These are phyloP conservation scores for Galerucella pusilla DNA, from an alignment of 2,888 invertebrate species.

Conservation along the genomic window DNA sequence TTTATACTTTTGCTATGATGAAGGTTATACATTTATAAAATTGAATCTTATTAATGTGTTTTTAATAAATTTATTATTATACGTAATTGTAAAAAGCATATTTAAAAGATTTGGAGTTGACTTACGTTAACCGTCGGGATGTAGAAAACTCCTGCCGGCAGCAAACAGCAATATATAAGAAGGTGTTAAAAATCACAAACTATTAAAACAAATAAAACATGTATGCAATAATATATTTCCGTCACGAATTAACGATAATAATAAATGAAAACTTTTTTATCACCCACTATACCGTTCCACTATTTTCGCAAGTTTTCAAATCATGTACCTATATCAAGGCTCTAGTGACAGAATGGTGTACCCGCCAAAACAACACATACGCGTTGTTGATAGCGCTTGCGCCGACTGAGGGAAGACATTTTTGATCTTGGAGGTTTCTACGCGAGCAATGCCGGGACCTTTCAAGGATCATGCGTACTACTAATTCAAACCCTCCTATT, in stretches of 20 bases:
- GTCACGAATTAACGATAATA: slow-evolving; percentile 3
- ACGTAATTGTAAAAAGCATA: too few species aligned
- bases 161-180: slow-evolving; percentile 6
- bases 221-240: not conserved
- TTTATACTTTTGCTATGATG: too few species aligned
- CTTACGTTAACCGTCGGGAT: slow-evolving; percentile 10
- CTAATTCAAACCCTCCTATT: slow-evolving; percentile 21
- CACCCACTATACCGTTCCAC: slow-evolving; percentile 54
- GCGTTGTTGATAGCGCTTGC: slow-evolving; percentile 59
- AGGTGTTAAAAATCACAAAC: slow-evolving; percentile 8
- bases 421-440: slow-evolving; percentile 38
- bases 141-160: not conserved
- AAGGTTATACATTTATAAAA: too few species aligned
- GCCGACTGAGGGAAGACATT: slow-evolving; percentile 50
- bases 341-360: slow-evolving; percentile 59
- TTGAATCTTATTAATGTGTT: too few species aligned
- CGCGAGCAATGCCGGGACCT: slow-evolving; percentile 53
- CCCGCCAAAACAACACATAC: slow-evolving; percentile 60
- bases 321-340: slow-evolving; percentile 55
- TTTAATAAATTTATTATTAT: too few species aligned
- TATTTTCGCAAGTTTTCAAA: slow-evolving; percentile 56
- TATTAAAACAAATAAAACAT: slow-evolving; percentile 3
- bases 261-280: slow-evolving; percentile 39
- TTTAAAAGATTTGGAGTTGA: not conserved
- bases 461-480: slow-evolving; percentile 55